A percentile compares a stretch with the other conserved stretches of the same genome.
These are phyloP conservation scores for Drosophila sordidula DNA, from an alignment of 2,888 invertebrate genomes.

Conservation along the genomic window DNA sequence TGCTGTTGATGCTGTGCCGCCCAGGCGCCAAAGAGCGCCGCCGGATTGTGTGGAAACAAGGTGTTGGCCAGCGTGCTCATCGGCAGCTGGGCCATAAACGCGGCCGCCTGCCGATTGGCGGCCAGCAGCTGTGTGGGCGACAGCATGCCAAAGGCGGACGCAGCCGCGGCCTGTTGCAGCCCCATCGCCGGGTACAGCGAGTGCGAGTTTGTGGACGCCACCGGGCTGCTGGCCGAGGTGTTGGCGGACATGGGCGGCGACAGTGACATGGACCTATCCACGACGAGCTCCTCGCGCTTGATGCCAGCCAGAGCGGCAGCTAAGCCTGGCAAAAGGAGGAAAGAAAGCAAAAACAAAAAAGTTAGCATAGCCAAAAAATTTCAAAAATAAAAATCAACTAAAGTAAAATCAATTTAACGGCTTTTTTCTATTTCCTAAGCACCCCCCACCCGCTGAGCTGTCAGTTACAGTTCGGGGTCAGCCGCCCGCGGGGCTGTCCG, in stretches of 20 bases:
- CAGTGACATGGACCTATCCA: slow-evolving; percentile 82
- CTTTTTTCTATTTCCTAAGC: background rate
- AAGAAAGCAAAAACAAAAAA: background rate
- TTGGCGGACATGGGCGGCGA: slow-evolving; percentile 84
- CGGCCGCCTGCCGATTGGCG: slow-evolving; percentile 84
- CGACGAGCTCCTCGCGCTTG: slow-evolving; percentile 82
- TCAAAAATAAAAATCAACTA: background rate
- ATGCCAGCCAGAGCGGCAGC: slow-evolving; percentile 85
- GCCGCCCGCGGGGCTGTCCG: slow-evolving; percentile 27
- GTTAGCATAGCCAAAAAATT: background rate
- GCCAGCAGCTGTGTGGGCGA: slow-evolving; percentile 83
- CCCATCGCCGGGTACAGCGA: slow-evolving; percentile 80
- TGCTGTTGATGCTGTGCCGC: slow-evolving; percentile 71
- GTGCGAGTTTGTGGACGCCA: slow-evolving; percentile 39
- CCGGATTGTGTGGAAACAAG: slow-evolving; percentile 84
- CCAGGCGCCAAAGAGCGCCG: slow-evolving; percentile 83
- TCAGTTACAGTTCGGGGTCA: slow-evolving; percentile 43
- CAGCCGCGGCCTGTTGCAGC: slow-evolving; percentile 84
- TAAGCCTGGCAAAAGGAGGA: slow-evolving; percentile 70
- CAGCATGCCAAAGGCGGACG: slow-evolving; percentile 84
- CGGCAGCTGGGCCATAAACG: slow-evolving; percentile 84
- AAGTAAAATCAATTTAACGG: background rate
- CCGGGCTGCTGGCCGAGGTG: slow-evolving; percentile 72
- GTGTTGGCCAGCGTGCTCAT: slow-evolving; percentile 84
- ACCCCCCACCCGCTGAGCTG: slow-evolving; percentile 39